A percentile compares a stretch with the other conserved stretches of the same genome.
Evolutionary conservation across 1,140 invertebrate genomes (phyloP).

Genomic region (Eupristina koningsbergeri): DNA sequence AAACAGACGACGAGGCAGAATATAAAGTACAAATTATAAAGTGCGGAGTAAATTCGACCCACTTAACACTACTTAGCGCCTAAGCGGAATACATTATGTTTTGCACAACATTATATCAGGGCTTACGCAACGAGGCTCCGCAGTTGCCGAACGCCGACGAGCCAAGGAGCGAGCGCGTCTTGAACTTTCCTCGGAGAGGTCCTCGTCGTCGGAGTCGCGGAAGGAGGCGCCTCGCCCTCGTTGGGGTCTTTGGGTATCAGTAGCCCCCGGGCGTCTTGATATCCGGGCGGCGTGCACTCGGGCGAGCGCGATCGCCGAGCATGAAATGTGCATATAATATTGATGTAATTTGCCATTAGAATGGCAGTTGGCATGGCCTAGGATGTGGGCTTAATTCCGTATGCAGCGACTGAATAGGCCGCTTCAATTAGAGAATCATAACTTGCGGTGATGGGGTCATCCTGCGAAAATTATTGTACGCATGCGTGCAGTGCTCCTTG

Average conservation of each 20-base stretch:
- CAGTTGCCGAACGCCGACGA: neutral
- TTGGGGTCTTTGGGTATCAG: too few relatives aligned
- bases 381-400: conserved; percentile 69
- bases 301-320: neutral
- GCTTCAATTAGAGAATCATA: conserved; percentile 72
- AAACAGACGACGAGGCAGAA: conserved; percentile 55
- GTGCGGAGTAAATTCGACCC: conserved; percentile 72
- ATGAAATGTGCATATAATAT: conserved; percentile 70
- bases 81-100: conserved; percentile 72
- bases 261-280: neutral
- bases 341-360: conserved; percentile 71
- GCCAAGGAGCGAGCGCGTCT: neutral
- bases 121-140: conserved; percentile 50
- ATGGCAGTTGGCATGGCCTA: conserved; percentile 64
- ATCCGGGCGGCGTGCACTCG: neutral
- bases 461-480: conserved; percentile 60
- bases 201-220: neutral
- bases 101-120: conserved; percentile 70
- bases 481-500: conserved; percentile 15
- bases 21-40: conserved; percentile 74
- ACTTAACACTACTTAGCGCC: conserved; percentile 73
- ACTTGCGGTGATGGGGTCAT: conserved; percentile 68
- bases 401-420: conserved; percentile 67
- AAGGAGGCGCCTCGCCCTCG: too few relatives aligned
- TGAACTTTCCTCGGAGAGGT: neutral